Evolutionary conservation across 2,797 vertebrate species (phyloP), one percentile per base, ranked within the genome.

Genomic region (Carapus acus): DNA sequence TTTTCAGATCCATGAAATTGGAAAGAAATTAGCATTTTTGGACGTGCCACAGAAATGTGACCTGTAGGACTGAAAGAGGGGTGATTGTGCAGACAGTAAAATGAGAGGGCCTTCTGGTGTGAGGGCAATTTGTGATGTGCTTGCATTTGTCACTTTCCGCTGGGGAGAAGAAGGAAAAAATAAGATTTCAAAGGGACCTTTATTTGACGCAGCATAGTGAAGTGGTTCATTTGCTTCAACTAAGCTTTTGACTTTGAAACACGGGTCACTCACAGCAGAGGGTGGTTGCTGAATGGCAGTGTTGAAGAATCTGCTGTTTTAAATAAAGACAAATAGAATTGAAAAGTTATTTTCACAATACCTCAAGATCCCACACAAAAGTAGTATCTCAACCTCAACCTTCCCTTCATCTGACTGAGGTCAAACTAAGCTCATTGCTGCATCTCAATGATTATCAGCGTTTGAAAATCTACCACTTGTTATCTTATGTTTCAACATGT

Each of bases 1-100:
- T 79, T 83, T 85, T 78, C 69, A 78, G 75, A 76, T 76, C 81
- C 79, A 83, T 85, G 79, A 85, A 84, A 85, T 84, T 86, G 77
- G 80, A 80, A 78, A 71, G 52, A 71, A 82, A 83, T 85, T 82
- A 74, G 74, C 83, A 83, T 85, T 79, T 84, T 83, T 77, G 61
- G 70, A 55, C 62, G 65, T 52, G 68, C 60, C 68, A 49, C 58
- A 68, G 69, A 68, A 76, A 76, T 78, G 81, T 80, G 76, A 82
- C 69, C 73, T 62, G 61, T 50, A 71, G 65, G 73, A 73, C 78
- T 75, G 64, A 85, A 78, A 76, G 54, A 69, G 67, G 77, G 54
- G 57, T 43, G 17, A 82, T 55, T 71, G 41, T 43, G 63, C 56
- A 56, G 51, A 47, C n/a, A n/a, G 53, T 47, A 55, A 54, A 47